These are phyloP conservation scores for Habroteleia sp. DNA, from an alignment of 2,888 invertebrate species.

Conservation along the genomic window DNA sequence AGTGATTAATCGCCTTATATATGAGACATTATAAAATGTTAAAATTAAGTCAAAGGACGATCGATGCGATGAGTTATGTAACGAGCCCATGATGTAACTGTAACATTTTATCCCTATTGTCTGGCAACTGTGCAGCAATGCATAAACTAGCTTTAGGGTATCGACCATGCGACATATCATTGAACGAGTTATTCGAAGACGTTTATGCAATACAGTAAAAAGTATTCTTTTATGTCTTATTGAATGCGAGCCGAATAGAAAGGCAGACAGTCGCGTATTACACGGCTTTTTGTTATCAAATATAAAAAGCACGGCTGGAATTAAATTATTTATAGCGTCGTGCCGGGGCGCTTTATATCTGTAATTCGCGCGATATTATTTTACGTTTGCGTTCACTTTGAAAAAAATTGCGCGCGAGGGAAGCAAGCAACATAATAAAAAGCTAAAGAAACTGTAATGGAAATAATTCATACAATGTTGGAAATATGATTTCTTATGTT, in stretches of 20 bases:
- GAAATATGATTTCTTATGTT: conserved; percentile 57
- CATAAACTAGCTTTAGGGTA: conserved; percentile 48
- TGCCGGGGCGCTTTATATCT: conserved; percentile 10
- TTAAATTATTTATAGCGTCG: conserved; percentile 20
- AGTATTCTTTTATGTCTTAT: conserved; percentile 33
- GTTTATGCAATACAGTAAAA: conserved; percentile 33
- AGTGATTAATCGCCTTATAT: conserved; percentile 12
- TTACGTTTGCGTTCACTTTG: conserved; percentile 17
- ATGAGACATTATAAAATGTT: conserved; percentile 13
- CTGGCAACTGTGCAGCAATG: conserved; percentile 54
- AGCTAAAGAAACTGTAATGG: conserved; percentile 17
- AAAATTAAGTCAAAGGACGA: conserved; percentile 31
- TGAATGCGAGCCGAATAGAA: conserved; percentile 18
- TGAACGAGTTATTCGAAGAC: conserved; percentile 48
- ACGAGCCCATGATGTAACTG: conserved; percentile 61
- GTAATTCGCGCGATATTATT: conserved; percentile 15
- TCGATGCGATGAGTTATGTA: conserved; percentile 66
- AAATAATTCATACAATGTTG: conserved; percentile 48
- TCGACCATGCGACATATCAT: conserved; percentile 51
- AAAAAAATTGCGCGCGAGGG: conserved; percentile 8
- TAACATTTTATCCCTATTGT: conserved; percentile 64
- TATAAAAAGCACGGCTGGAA: background rate
- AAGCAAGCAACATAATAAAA: conserved; percentile 1
- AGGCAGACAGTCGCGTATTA: background rate
- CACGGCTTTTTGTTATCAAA: conserved; percentile 12